Evolutionary conservation across 2,888 invertebrate species (phyloP).

Genomic region (Asteroscopus sphinx): DNA sequence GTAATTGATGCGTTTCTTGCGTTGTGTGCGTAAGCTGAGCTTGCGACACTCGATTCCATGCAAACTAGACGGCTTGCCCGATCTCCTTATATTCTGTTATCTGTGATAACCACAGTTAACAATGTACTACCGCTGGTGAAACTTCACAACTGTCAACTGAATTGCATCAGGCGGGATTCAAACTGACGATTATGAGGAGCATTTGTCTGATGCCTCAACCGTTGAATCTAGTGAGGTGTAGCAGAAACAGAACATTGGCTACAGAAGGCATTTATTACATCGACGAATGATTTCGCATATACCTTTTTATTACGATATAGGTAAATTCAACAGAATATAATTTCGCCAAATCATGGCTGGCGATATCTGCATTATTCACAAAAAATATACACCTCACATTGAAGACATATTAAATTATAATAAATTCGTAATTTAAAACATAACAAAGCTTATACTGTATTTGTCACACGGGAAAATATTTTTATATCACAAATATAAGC

Average conservation of each 20-base stretch:
- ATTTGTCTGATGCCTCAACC: too few species aligned
- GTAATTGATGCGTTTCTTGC: too few species aligned
- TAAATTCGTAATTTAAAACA: not conserved
- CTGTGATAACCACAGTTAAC: too few species aligned
- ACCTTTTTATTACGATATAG: not conserved
- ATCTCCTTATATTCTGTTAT: too few species aligned
- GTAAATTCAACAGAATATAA: not conserved
- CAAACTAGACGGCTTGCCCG: too few species aligned
- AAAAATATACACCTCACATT: not conserved
- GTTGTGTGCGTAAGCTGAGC: too few species aligned
- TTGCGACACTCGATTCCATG: too few species aligned
- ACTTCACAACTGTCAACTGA: too few species aligned
- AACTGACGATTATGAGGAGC: too few species aligned
- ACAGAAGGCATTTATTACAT: not conserved
- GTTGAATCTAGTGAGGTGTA: not conserved
- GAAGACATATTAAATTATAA: constrained; percentile 7
- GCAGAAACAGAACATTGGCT: not conserved
- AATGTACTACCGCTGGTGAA: too few species aligned
- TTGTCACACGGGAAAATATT: constrained; percentile 6
- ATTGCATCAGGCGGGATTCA: too few species aligned
- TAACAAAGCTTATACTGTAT: constrained; percentile 15
- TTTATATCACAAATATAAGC: too few species aligned
- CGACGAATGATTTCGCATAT: not conserved
- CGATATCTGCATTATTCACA: not conserved
- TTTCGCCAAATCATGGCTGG: not conserved